phyloP scores from a whole-genome alignment of 2,113 vertebrate genomes.

The Euleptes europaea region DNA sequence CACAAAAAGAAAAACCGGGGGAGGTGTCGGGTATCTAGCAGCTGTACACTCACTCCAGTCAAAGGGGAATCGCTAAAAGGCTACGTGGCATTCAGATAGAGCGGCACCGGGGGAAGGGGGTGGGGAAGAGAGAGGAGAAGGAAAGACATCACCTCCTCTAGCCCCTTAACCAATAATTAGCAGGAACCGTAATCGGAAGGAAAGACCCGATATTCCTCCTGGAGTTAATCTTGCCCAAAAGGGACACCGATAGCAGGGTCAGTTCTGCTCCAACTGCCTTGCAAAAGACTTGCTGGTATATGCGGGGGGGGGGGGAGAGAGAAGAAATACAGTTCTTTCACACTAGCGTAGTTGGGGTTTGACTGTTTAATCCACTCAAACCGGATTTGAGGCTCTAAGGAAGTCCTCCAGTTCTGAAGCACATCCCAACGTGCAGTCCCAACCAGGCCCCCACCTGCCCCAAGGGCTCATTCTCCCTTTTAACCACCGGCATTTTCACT shows the following conservation, averaged over 20 bases:
- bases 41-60: slow-evolving; percentile 46
- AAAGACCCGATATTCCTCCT: neutral
- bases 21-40: slow-evolving; percentile 56
- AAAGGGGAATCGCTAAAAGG: slow-evolving; percentile 66
- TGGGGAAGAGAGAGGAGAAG: neutral
- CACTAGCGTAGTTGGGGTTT: neutral
- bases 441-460: neutral
- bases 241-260: neutral
- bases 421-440: neutral
- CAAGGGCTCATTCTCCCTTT: neutral
- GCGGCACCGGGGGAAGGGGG: slow-evolving; percentile 52
- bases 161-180: slow-evolving; percentile 8
- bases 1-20: slow-evolving; percentile 38
- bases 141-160: slow-evolving; percentile 11
- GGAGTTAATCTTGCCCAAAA: neutral
- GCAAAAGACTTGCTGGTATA: neutral
- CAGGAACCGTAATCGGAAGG: neutral
- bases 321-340: neutral
- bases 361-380: neutral
- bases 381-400: neutral
- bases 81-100: slow-evolving; percentile 72
- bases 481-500: neutral
- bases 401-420: neutral
- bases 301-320: too few species aligned
- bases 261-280: neutral